Evolutionary conservation across 2,888 invertebrate genomes (phyloP).

Genomic region (Macrophya alboannulata): DNA sequence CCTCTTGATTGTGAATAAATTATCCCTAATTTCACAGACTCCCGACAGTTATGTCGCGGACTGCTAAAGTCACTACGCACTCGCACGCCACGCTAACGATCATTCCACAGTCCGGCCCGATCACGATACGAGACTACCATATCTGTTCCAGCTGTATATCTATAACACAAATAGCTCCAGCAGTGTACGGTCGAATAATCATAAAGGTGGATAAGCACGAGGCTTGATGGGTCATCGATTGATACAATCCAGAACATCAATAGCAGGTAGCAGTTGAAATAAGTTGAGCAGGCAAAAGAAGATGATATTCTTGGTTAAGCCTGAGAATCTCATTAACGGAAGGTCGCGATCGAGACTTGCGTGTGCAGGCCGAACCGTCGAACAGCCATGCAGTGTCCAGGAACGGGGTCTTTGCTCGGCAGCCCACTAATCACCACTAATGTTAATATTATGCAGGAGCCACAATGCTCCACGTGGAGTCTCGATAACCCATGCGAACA

Average conservation of each 20-base stretch:
- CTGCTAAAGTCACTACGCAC: conserved; percentile 47
- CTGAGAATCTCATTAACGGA: conserved; percentile 75
- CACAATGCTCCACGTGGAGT: conserved; percentile 76
- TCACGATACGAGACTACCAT: conserved; percentile 34
- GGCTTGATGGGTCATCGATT: conserved; percentile 41
- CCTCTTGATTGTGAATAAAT: conserved; percentile 52
- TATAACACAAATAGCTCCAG: background rate
- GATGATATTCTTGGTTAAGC: conserved; percentile 56
- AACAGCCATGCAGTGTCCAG: conserved; percentile 32
- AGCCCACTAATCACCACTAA: conserved; percentile 78
- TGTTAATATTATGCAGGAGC: conserved; percentile 78
- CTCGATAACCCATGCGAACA: conserved; percentile 73
- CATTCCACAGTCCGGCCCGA: conserved; percentile 21
- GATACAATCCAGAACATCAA: conserved; percentile 35
- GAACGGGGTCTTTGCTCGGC: conserved; percentile 63
- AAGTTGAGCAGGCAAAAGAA: conserved; percentile 34
- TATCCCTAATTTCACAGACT: conserved; percentile 54
- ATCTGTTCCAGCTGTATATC: conserved; percentile 18
- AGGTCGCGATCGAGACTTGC: conserved; percentile 71
- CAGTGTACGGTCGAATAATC: background rate
- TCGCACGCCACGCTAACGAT: conserved; percentile 52
- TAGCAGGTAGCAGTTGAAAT: conserved; percentile 31
- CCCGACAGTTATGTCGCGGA: conserved; percentile 51
- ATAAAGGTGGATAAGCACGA: background rate
- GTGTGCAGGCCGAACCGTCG: conserved; percentile 57